phyloP scores from a whole-genome alignment of 2,797 vertebrate genomes.

The Xiphorhynchus erythropygius region DNA sequence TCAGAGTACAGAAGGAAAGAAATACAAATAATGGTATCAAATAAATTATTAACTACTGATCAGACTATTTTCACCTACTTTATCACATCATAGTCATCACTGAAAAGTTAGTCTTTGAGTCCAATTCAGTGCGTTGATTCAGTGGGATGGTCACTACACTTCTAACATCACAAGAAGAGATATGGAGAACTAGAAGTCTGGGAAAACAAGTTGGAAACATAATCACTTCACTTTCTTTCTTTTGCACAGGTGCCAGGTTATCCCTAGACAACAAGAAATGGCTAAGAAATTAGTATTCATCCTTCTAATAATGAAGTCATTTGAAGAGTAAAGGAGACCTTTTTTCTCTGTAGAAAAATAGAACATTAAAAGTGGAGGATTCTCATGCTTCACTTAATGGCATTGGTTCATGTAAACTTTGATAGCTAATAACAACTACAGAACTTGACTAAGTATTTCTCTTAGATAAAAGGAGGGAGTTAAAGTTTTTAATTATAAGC shows the following conservation, averaged over 20 bases:
- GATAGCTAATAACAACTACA: not conserved
- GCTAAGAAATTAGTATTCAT: not conserved
- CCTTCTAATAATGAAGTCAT: not conserved
- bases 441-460: not conserved
- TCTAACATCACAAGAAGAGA: not conserved
- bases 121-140: not conserved
- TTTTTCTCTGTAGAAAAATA: not conserved
- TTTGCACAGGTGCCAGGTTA: not conserved
- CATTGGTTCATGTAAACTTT: not conserved
- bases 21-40: not conserved
- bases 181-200: not conserved
- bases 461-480: not conserved
- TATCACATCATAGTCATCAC: not conserved
- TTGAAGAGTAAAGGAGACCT: not conserved
- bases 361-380: not conserved
- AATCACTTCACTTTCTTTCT: not conserved
- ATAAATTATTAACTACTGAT: not conserved
- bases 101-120: not conserved
- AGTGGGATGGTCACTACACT: not conserved
- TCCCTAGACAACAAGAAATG: not conserved
- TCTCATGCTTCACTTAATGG: not conserved
- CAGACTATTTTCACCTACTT: not conserved
- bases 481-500: not conserved
- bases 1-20: not conserved
- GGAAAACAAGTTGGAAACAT: not conserved